Conservation (phyloP, 2,888 invertebrate genomes). For the Scelioninae gen. 1 region DNA sequence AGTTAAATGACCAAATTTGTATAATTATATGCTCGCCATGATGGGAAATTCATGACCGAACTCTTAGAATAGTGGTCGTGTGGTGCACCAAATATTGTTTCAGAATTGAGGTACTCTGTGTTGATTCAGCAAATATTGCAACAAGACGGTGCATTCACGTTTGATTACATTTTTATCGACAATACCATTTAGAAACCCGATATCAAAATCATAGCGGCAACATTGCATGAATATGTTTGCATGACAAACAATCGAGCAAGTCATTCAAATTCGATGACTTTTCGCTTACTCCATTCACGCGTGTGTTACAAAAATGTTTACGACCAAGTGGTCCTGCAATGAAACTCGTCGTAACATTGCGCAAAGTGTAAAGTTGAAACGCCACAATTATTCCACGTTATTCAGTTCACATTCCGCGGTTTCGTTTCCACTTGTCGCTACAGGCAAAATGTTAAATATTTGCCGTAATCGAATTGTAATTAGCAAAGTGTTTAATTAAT, state of each 20-base stretch:
- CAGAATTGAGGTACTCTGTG: conserved; percentile 20
- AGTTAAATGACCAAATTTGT: too few relatives aligned
- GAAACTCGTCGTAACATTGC: too few relatives aligned
- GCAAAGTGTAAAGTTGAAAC: too few relatives aligned
- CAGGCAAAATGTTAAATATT: too few relatives aligned
- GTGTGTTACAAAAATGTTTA: conserved; percentile 7
- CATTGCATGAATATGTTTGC: conserved; percentile 19
- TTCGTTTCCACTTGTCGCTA: too few relatives aligned
- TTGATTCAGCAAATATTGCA: conserved; percentile 33
- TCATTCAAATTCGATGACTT: conserved; percentile 23
- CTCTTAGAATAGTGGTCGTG: too few relatives aligned
- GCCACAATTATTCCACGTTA: too few relatives aligned
- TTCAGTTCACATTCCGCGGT: too few relatives aligned
- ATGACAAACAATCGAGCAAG: conserved; percentile 2
- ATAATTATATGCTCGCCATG: too few relatives aligned
- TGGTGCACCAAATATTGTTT: conserved; percentile 25
- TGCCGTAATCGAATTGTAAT: too few relatives aligned
- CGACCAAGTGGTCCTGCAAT: not conserved
- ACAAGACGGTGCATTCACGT: conserved; percentile 29
- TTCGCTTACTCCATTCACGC: not conserved
- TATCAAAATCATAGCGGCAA: conserved; percentile 20
- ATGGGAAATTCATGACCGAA: too few relatives aligned
- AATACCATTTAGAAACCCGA: conserved; percentile 6
- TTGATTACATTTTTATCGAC: conserved; percentile 33
- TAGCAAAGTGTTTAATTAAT: too few relatives aligned